Evolutionary conservation across 2,113 vertebrate genomes (phyloP).

Genomic region (Cavia aperea): DNA sequence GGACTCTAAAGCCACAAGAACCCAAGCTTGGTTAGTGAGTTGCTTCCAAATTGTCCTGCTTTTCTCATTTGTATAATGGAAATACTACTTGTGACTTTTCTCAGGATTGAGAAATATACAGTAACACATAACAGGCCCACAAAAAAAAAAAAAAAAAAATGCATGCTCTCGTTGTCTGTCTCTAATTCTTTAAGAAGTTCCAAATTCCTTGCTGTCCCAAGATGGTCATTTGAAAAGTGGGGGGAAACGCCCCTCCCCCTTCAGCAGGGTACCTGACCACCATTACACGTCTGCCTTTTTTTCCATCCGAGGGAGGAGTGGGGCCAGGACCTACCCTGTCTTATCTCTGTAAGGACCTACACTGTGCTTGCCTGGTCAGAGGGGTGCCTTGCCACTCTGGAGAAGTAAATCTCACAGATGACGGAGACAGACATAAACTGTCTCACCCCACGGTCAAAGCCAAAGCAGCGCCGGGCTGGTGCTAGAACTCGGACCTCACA

Average conservation of each 20-base stretch:
- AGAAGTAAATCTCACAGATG: not conserved
- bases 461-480: not conserved
- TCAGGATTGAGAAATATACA: not conserved
- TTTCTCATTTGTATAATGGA: not conserved
- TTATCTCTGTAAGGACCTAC: not conserved
- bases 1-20: not conserved
- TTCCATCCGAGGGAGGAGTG: not conserved
- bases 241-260: fast-evolving
- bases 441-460: not conserved
- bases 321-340: not conserved
- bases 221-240: not conserved
- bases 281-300: not conserved
- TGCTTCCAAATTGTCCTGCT: not conserved
- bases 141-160: not conserved
- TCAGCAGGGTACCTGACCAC: not conserved
- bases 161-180: not conserved
- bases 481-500: conserved; percentile 18
- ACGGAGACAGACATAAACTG: not conserved
- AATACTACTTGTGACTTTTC: not conserved
- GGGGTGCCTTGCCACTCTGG: not conserved
- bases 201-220: not conserved
- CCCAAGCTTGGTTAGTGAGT: too few relatives aligned
- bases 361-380: not conserved
- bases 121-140: not conserved
- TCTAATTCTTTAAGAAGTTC: not conserved